Evolutionary conservation across 2,888 invertebrate species (phyloP).

Genomic region (Unio delphinus): DNA sequence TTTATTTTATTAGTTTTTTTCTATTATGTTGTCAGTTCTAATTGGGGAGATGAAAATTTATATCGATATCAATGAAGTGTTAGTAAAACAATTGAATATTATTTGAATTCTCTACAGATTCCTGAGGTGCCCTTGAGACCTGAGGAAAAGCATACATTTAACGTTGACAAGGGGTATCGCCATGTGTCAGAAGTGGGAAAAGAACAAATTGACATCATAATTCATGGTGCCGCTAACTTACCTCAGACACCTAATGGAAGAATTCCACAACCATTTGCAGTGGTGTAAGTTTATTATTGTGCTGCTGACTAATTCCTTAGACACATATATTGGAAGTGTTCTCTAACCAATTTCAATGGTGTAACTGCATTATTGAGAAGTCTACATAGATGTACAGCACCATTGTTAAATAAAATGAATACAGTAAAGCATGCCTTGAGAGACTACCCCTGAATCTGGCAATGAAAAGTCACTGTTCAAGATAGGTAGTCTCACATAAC

Average conservation of each 20-base stretch:
- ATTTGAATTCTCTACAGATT: constrained; percentile 27
- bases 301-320: no score
- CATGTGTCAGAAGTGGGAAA: constrained; percentile 59
- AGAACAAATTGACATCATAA: constrained; percentile 61
- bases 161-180: constrained; percentile 41
- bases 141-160: constrained; percentile 40
- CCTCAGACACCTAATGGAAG: constrained; percentile 50
- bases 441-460: no score
- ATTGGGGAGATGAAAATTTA: neutral
- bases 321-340: no score
- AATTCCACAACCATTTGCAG: constrained; percentile 57
- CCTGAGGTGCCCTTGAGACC: constrained; percentile 51
- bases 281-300: constrained; percentile 45
- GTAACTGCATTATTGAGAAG: no score
- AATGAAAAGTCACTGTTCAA: no score
- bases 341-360: no score
- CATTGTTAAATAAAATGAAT: no score
- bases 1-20: neutral
- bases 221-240: constrained; percentile 63
- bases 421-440: no score
- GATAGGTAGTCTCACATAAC: no score
- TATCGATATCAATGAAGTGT: neutral
- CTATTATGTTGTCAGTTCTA: no score
- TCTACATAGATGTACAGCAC: no score
- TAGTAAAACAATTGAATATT: neutral